Base-by-base conservation (phyloP, 2,888 invertebrate genomes). In the Pseudanteris insignis region DNA sequence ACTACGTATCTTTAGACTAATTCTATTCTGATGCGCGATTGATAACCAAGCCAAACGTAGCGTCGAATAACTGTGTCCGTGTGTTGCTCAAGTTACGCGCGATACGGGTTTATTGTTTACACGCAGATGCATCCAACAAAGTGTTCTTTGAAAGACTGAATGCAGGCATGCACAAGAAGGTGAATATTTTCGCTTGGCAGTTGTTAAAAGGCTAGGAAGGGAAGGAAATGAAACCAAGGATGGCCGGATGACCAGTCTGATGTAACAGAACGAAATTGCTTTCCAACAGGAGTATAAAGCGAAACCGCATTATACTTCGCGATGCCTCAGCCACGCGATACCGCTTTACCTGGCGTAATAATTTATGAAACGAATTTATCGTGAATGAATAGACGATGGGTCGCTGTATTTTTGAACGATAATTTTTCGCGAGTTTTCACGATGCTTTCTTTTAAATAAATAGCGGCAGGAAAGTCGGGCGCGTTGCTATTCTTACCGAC, bases 201-300 rank as follows among this genome's bases (percentile, higher is more conserved):
- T 48, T 60, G 28, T 63, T 59, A 63, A 65, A 72, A 67, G 68
- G 55, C 55, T 64, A 51, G 60, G 69, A 58, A 63, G 64, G 62
- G 64, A 63, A 57, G 61, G 63, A 62, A 58, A 62, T 53, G 48
- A 51, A 65, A 64, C 43, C 59, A 64, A 64, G 62, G 63, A 64
- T 59, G 65, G 62, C 60, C 54, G 67, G 72, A 72, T 71, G 76
- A 73, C 76, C 76, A 73, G 69, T 73, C 71, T 77, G 76, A 77
- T 70, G 77, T 77, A 77, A 77, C 75, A 70, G 73, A 75, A 73
- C 67, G 68, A 75, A 75, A 73, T 77, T 77, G 70, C 71, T 68
- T 67, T 64, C 62, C 44, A 50, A 34, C 51, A 62, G 59, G 61
- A 62, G 68, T 69, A 68, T 57, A 65, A 66, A 67, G 70, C 68